Evolutionary conservation across 2,888 invertebrate genomes (phyloP), one percentile per base, ranked within the genome.

Genomic region (Muscina levida): DNA sequence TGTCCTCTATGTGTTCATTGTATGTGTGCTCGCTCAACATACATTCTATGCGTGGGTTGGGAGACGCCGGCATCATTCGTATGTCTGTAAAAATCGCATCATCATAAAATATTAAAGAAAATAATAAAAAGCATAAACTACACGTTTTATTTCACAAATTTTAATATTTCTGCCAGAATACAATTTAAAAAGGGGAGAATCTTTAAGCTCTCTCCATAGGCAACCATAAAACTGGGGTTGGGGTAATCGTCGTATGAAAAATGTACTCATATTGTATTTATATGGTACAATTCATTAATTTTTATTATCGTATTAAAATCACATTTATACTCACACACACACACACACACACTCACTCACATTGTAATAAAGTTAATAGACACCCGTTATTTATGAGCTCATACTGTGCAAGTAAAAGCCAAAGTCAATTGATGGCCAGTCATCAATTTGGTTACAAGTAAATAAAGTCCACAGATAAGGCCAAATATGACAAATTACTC

Each of bases 361-460:
- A 39, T 37, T 10, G 8, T 22, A 26, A 26, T 2, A 74, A 51
- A 42, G 31, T 68, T 75, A 65, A 76, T 57, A 66, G 31, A 77
- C 72, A 68, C 39, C 66, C 24, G 13, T 17, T 42, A 8, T 53
- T 56, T 53, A 42, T 72, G 48, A 59, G 31, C 48, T 72, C 17
- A n/a, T 37, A 62, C 19, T 56, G 56, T 56, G 26, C 31, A n/a
- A 46, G 65, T 53, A 71, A 42, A 5, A 5, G 31, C 31, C 8
- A 5, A 3, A 31, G 31, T 31, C 31, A 31, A 31, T 31, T 56
- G 62, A 53, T 59, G 59, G 53, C 46, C 62, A 78, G 65, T 78
- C 79, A 84, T 84, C 83, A 84, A 84, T 84, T 83, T 82, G 79
- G 66, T 78, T 79, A 82, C 73, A 75, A 67, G 71, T 65, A 56